Conservation (phyloP, 2,888 invertebrate species). For the Cepaea hortensis region DNA sequence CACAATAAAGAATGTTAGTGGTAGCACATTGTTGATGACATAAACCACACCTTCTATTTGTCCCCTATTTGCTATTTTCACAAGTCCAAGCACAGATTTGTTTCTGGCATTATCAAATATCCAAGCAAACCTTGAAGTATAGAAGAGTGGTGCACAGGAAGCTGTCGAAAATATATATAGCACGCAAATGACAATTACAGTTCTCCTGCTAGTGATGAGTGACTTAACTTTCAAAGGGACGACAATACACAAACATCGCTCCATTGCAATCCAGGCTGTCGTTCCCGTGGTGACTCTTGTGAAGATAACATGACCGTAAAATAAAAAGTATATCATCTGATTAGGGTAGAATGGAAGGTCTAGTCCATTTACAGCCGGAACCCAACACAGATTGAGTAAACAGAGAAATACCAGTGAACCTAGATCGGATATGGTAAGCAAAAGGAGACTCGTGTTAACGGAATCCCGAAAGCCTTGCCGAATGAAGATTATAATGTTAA, state of each 20-base stretch:
- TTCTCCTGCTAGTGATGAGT: not conserved
- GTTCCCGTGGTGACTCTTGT: not conserved
- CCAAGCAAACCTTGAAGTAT: not conserved
- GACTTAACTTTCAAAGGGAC: not conserved
- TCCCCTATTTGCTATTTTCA: not conserved
- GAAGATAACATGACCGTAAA: not conserved
- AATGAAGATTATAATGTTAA: conserved; percentile 9
- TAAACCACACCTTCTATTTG: not conserved
- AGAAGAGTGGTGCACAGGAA: not conserved
- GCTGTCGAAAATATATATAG: not conserved
- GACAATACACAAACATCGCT: conserved; percentile 2
- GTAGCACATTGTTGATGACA: not conserved
- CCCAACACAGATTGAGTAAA: not conserved
- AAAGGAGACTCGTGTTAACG: conserved; percentile 24
- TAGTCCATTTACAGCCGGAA: not conserved
- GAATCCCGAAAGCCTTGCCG: conserved; percentile 15
- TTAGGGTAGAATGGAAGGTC: conserved; percentile 5
- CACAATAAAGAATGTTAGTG: not conserved
- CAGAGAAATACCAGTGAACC: not conserved
- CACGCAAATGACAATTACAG: not conserved
- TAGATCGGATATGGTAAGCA: conserved; percentile 16
- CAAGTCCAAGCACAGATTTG: not conserved
- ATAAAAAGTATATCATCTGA: not conserved
- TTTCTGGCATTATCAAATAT: not conserved
- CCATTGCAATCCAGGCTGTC: not conserved